Evolutionary conservation across 2,888 invertebrate species (phyloP).

Genomic region (Iphiclides podalirius): DNA sequence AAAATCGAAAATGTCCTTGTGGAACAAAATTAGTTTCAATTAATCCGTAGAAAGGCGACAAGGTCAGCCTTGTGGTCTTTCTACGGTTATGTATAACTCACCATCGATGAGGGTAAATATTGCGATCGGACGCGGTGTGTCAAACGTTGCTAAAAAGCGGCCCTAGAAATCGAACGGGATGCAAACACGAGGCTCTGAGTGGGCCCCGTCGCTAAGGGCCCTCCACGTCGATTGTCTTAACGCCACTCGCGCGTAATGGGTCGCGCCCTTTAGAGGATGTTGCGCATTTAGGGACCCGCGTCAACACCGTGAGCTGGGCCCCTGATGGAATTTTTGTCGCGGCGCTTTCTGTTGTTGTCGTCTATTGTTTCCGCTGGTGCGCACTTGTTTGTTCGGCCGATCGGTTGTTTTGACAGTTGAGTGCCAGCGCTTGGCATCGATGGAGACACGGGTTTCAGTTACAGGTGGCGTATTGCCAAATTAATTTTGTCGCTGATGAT

Average conservation of each 20-base stretch:
- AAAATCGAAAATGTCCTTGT: no score
- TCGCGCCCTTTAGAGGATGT: conserved; percentile 28
- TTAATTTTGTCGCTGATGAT: no score
- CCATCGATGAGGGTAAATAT: no score
- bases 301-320: conserved; percentile 10
- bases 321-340: no score
- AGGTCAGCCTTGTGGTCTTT: no score
- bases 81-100: no score
- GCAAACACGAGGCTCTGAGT: conserved; percentile 34
- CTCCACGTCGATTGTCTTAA: conserved; percentile 29
- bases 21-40: no score
- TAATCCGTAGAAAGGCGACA: no score
- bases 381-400: neutral
- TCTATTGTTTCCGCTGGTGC: neutral
- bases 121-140: no score
- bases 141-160: conserved; percentile 2
- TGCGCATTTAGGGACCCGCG: conserved; percentile 25
- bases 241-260: conserved; percentile 26
- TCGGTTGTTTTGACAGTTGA: neutral
- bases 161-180: conserved; percentile 29
- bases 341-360: conserved; percentile 7
- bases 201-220: conserved; percentile 10
- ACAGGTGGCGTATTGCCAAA: no score
- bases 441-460: no score
- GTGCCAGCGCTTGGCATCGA: no score